Evolutionary conservation across 2,888 invertebrate genomes (phyloP), one percentile per base, ranked within the genome.

Genomic region (Lysandra bellargus): DNA sequence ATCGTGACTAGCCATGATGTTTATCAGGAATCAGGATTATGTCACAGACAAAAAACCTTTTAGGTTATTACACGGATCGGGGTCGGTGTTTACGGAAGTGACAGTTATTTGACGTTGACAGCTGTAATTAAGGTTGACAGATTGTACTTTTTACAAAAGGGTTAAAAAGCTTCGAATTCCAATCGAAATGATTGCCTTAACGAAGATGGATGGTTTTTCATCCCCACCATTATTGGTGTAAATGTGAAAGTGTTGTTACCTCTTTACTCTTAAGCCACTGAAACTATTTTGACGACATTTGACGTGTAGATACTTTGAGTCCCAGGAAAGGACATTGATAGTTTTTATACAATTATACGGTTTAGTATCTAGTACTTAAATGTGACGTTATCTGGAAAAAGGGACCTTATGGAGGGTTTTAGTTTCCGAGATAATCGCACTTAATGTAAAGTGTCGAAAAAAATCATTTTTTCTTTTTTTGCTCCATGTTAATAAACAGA

Each of bases 41-140:
- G 84, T 85, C 84, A 85, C 82, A 84, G 80, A 88, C 87, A 86
- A 86, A 86, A 86, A 88, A 85, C 85, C 89, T 91, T 89, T 90
- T 87, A 88, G 84, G 82, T 85, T 86, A 87, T 88, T 86, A 88
- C 84, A 79, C 79, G 79, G 44, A 81, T 78, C 76, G 80, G 33
- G 72, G 79, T 9, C 44, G 78, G 44, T 78, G 44, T 64, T 78
- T 44, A 69, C 40, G 61, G 44, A 33, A 78, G 69, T 78, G 78
- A 53, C 78, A 53, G 64, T 64, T 78, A 17, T 64, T 78, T 69
- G 69, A 49, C 57, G 76, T 76, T 76, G 76, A 53, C 76, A 69
- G 69, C 69, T 69, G 69, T 37, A 69, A 69, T 69, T 69, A 69
- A 37, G 69, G 69, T 69, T 69, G 69, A 69, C 69, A 69, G 69